Evolutionary conservation across 2,888 invertebrate species (phyloP), one percentile per base, ranked within the genome.

Genomic region (Myopa testacea): DNA sequence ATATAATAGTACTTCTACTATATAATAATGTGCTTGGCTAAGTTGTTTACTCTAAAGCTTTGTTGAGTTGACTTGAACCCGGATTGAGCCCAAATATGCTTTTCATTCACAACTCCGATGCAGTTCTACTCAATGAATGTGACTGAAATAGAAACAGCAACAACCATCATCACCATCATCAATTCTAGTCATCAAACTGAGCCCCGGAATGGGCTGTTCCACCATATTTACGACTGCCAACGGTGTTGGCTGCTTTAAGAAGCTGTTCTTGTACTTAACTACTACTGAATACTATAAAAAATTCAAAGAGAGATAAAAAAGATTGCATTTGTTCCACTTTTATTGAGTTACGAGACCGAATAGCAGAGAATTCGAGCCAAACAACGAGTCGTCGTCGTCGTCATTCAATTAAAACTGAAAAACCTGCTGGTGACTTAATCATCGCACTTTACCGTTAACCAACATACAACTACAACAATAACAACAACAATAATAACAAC

Each of bases 321-420:
- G 16, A 73, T 12, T 16, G 52, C 10, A 75, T 75, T 75, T 75
- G 75, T 75, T 75, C 75, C 75, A 75, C 75, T 75, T 75, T 75
- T 75, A 75, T 75, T 75, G 55, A 68, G 55, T 52, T 14, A 55
- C 55, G 55, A 67, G n/a, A 58, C 65, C 55, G 19, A 52, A 69
- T 45, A 26, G 60, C 60, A 72, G 26, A 60, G 37, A 71, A 71
- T 70, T 37, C 60, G 72, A 60, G 16, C 72, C 19, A 26, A 40
- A 60, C 60, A n/a, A 72, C 5, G n/a, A n/a, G 10, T 37, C n/a
- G 7, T 26, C 40, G 8, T 69, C 40, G 60, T 72, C 72, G 62
- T 19, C 72, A 72, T 72, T 62, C 72, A 72, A 19, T 72, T 60
- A 26, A 72, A 72, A 72, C 40, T 60, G 45, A 16, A 40, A 72